phyloP scores from a whole-genome alignment of 2,113 vertebrate species.

The Channa argus region DNA sequence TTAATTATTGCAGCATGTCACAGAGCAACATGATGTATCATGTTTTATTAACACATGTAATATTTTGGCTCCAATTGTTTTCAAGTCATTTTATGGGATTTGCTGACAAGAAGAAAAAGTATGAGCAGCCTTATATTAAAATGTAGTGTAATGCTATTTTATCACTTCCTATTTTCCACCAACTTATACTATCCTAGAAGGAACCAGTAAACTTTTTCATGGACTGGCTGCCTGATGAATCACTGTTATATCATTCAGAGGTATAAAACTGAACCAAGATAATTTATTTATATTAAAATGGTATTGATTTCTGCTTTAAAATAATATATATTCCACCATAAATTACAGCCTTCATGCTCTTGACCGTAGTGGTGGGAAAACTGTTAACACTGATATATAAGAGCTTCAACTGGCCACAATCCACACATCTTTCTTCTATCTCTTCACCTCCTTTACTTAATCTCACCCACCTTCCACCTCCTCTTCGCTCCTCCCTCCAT shows the following conservation, averaged over 20 bases:
- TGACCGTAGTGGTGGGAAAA: constrained; percentile 12
- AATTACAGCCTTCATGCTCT: constrained; percentile 26
- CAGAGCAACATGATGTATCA: neutral
- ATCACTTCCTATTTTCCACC: neutral
- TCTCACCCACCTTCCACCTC: constrained; percentile 26
- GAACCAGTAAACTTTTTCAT: neutral
- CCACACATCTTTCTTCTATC: constrained; percentile 51
- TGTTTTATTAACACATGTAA: neutral
- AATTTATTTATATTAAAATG: constrained; percentile 24
- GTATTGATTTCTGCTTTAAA: constrained; percentile 19
- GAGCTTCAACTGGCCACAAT: constrained; percentile 11
- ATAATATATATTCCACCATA: constrained; percentile 16
- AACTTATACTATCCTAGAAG: neutral
- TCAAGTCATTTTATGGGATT: neutral
- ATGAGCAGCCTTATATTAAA: too few species aligned
- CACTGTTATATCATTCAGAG: constrained; percentile 17
- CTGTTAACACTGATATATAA: constrained; percentile 37
- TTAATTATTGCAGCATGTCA: too few species aligned
- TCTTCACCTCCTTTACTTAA: constrained; percentile 49
- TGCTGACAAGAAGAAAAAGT: neutral
- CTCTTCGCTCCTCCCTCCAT: constrained; percentile 23
- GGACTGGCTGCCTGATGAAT: constrained; percentile 2
- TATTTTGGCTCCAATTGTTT: neutral
- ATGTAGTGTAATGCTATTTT: neutral
- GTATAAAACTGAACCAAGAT: neutral